Base-by-base conservation (phyloP, 1,140 invertebrate species). In the Formica selysi region DNA sequence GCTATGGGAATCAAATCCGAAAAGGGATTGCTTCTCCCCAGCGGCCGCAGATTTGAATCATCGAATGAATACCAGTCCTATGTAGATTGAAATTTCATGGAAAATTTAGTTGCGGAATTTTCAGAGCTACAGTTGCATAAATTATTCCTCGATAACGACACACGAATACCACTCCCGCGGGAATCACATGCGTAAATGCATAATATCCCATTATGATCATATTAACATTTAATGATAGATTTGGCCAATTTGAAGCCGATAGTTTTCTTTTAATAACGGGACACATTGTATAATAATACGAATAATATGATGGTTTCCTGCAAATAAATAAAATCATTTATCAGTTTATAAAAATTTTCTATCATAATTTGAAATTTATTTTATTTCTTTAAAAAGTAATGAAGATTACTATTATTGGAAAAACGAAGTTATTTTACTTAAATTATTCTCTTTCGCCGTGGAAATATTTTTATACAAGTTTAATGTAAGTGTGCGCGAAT, bases 391-490 rank as follows among this genome's bases (percentile, higher is more conserved):
- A 29, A 57, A 67, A 79, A 70, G 54, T 80, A 80, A 38, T 11
- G 10, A 32, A 16, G 7, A 36, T 6, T 61, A 79, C 36, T 29
- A 26, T 62, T 51, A 51, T 67, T 51, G 76, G 3, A 79, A 29
- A 4, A 70, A 51, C 4, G 10, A 26, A 19, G 22, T 80, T 70
- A 54, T 38, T 16, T 80, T 48, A 16, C 48, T 80, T 41, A 80
- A 68, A 57, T 68, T 68, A 19, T 19, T 4, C 1, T 80, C 3
- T 16, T 3, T 16, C 36, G 13, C 22, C 16, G 44, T 16, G 16
- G 16, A 38, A 48, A 68, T 80, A 79, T 79, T 80, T 68, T 68
- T 68, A 41, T 32, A 38, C 26, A 41, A 78, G 32, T 80, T 68
- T 68, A 80, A 68, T 79, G 44, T 48, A 79, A 29, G 3, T 38